Percentiles rank a stretch among this genome's conserved stretches.
These are phyloP conservation scores for Oryzias celebensis DNA, from an alignment of 2,113 vertebrate species.

Conservation along the genomic window DNA sequence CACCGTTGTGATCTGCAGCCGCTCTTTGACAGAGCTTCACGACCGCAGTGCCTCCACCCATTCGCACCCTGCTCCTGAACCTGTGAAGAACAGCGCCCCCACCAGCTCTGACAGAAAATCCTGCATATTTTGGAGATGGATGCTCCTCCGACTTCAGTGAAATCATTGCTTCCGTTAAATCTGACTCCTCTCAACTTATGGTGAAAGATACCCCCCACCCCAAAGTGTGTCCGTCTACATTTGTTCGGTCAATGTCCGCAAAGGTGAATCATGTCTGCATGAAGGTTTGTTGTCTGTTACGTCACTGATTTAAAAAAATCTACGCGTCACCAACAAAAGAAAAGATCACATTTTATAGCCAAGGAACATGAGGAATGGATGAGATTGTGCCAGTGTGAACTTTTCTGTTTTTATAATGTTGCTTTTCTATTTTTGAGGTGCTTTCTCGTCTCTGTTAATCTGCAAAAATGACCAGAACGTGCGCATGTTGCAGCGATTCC, in stretches of 20 bases:
- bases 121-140: too few relatives aligned
- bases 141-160: too few relatives aligned
- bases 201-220: too few relatives aligned
- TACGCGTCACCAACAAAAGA: constrained; percentile 48
- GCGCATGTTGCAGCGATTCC: constrained; percentile 39
- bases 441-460: constrained; percentile 43
- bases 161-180: too few relatives aligned
- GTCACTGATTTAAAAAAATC: neutral
- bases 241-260: too few relatives aligned
- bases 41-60: constrained; percentile 56
- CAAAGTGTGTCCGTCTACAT: too few relatives aligned
- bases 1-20: constrained; percentile 36
- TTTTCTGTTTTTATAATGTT: constrained; percentile 54
- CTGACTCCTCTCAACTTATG: too few relatives aligned
- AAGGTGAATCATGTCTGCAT: constrained; percentile 43
- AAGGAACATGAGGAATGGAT: constrained; percentile 39
- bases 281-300: constrained; percentile 39
- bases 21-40: constrained; percentile 38
- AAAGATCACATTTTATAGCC: constrained; percentile 42
- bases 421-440: constrained; percentile 64
- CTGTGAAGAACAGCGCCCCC: too few relatives aligned
- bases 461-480: constrained; percentile 15
- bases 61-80: neutral
- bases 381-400: constrained; percentile 48
- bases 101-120: too few relatives aligned